phyloP scores from a whole-genome alignment of 2,888 invertebrate genomes.

The Drosophila subquinaria region DNA sequence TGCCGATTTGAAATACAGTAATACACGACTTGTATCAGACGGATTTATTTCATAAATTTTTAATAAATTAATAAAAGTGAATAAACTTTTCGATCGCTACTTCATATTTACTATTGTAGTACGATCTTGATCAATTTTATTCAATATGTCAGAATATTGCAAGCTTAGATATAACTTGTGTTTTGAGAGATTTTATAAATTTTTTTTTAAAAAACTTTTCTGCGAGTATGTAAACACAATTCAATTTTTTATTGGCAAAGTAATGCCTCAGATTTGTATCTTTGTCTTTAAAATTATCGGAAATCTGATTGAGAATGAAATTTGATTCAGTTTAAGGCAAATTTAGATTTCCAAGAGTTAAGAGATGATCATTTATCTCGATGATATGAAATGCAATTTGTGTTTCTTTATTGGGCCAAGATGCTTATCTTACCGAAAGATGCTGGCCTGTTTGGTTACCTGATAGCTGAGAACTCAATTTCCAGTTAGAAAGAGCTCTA shows the following conservation, averaged over 20 bases:
- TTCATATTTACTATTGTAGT: no score
- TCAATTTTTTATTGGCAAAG: background rate
- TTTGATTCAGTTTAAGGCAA: background rate
- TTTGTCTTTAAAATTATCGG: background rate
- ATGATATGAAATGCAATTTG: slow-evolving; percentile 10
- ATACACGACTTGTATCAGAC: no score
- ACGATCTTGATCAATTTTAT: no score
- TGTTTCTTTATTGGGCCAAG: slow-evolving; percentile 24
- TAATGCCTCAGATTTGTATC: background rate
- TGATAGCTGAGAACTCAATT: slow-evolving; percentile 68
- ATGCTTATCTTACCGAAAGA: slow-evolving; percentile 38
- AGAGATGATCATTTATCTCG: slow-evolving; percentile 45
- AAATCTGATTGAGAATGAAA: background rate
- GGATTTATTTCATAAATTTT: no score
- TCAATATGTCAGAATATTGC: no score
- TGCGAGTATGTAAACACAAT: no score
- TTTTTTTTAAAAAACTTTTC: no score
- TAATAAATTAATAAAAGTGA: no score
- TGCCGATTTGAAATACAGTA: no score
- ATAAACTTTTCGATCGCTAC: no score
- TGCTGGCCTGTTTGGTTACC: slow-evolving; percentile 44
- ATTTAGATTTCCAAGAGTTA: background rate
- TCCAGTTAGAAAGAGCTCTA: slow-evolving; percentile 29
- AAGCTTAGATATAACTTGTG: no score
- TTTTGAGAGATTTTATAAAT: no score